phyloP scores from a whole-genome alignment of 1,140 invertebrate genomes.

The Telenomus remus region DNA sequence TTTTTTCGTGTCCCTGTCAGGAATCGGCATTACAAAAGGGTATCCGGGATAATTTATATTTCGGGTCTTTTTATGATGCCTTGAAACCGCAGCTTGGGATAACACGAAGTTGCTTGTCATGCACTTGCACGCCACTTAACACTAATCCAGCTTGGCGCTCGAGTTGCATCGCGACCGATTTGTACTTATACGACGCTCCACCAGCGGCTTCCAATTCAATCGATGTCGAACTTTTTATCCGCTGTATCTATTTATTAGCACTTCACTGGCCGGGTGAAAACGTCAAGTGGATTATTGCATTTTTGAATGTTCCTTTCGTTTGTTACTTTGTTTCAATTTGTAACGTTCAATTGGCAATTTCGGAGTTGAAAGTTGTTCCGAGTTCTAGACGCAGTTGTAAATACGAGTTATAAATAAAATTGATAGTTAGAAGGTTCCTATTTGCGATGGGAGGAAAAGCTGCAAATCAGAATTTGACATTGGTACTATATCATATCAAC shows the following conservation, averaged over 20 bases:
- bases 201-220: slow-evolving; percentile 43
- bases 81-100: slow-evolving; percentile 9
- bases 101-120: slow-evolving; percentile 42
- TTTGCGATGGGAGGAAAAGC: neutral
- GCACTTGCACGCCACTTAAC: slow-evolving; percentile 41
- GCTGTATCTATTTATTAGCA: slow-evolving; percentile 12
- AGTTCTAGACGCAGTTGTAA: neutral
- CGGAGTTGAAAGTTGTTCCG: neutral
- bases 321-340: neutral
- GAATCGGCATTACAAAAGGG: slow-evolving; percentile 7
- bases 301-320: neutral
- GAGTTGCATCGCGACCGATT: slow-evolving; percentile 40
- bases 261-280: slow-evolving; percentile 1
- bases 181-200: slow-evolving; percentile 29
- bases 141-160: slow-evolving; percentile 33
- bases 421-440: no score
- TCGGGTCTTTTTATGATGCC: slow-evolving; percentile 25
- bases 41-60: slow-evolving; percentile 26
- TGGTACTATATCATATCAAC: neutral
- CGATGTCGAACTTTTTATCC: slow-evolving; percentile 23
- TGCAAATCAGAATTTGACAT: neutral
- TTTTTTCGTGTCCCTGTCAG: neutral
- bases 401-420: no score
- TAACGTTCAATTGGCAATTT: neutral
- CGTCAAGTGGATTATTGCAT: slow-evolving; percentile 7